Base-by-base conservation (phyloP, 2,797 vertebrate genomes). In the Sebastolobus alascanus region DNA sequence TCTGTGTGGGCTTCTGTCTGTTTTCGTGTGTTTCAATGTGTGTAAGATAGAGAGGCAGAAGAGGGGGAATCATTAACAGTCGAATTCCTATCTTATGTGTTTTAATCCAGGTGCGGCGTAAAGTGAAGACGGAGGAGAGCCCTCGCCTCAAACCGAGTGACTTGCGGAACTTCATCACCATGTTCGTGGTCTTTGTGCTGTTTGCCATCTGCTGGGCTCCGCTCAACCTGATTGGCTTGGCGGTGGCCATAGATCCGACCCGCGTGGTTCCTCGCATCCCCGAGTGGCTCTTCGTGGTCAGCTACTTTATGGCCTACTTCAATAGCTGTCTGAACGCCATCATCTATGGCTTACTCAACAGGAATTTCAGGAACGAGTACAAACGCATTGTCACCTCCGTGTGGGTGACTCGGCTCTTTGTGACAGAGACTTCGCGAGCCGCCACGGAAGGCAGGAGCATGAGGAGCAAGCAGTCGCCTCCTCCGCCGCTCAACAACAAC, bases 181-280 rank as follows among this genome's bases (percentile, higher is more conserved):
- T 97, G 96, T 97, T 97, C 50, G 93, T 96, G 68, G 96, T 97
- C 43, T 97, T 97, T 59, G 96, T 97, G 75, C 91, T 97, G 35
- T 97, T 97, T 2, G 96, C 96, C 55, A 94, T 97, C 81, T 97
- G 96, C 89, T 97, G 96, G 96, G 96, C 95, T 4, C 96, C 96
- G 0, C 92, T 97, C 1, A 97, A 97, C 91, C 91, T 97, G 55
- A 97, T 97, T 33, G 96, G 96, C 38, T 87, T 97, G 65, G 93
- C 94, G 0, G 96, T 97, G 74, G 96, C 96, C 20, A 93, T 96
- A 18, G 86, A 96, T 82, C 96, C 96, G 1, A 61, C 93, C 20
- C 93, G 69, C 2, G 94, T 96, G 68, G 94, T 84, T 1, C 94
- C 96, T 1, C 94, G 63, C 6, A 94, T 96, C 81, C 95, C 96